Base-by-base conservation (phyloP, 2,888 invertebrate genomes). In the Melangyna quadrimaculata region DNA sequence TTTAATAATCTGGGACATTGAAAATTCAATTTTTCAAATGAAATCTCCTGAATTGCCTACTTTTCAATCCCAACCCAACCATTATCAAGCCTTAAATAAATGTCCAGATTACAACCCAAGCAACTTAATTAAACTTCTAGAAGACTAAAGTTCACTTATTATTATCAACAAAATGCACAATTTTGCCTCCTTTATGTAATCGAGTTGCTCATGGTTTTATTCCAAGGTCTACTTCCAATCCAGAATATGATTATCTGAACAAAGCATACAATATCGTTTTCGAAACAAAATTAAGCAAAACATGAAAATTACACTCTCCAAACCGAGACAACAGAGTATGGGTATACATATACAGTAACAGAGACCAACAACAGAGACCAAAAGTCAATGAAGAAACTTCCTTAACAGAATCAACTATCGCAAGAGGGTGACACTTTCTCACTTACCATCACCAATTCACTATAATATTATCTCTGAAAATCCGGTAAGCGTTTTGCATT, bases 361-460 rank as follows among this genome's bases (percentile, higher is more conserved):
- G 2, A 70, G 43, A 48, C 48, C 48, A 48, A 35, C n/a, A n/a
- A n/a, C n/a, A n/a, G n/a, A 22, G 67, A 35, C 71, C 57, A 19
- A 73, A 73, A 51, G 51, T 79, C 45, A 67, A 79, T 67, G 59
- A 61, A 43, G 63, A 59, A 78, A 78, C 51, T 72, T 83, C 35
- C 19, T 71, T 65, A 24, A n/a, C 48, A 63, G 37, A 78, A 72
- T 70, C 37, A 70, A 75, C 80, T 80, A 48, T 70, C 10, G 65
- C 71, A 79, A 84, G 83, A 78, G 67, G 51, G 48, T 84, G 83
- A 75, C 71, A 75, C 35, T 79, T 83, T 79, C 79, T 53, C 83
- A 74, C 65, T 79, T 43, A 70, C 37, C 69, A 51, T 57, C 40
- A 35, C 5, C 45, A 65, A 27, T n/a, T 40, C 61, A 73, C 27